Base-by-base conservation (phyloP, 2,888 invertebrate species). In the Papilio demoleus region DNA sequence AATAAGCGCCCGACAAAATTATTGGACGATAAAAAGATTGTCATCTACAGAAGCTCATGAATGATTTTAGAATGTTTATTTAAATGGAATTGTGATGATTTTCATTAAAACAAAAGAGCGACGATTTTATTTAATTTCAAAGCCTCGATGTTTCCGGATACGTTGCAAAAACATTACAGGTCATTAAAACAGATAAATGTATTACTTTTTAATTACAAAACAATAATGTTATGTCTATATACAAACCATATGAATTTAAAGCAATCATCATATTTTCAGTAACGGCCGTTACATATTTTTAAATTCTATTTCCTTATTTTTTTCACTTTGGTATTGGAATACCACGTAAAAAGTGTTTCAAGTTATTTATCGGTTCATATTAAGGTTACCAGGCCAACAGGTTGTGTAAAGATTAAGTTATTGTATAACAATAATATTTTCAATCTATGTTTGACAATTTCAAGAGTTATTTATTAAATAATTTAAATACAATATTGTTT, bases 351-450 rank as follows among this genome's bases (percentile, higher is more conserved):
- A 14, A 24, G 6, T 53, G 14, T 38, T 59, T 38, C 24, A 38
- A 14, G 14, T 60, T 40, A 24, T n/a, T 60, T 40, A 24, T 60
- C 60, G 14, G 38, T 60, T 61, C 65, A 61, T 67, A 75, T 74
- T 76, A 72, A 77, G 77, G 77, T 75, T 73, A 75, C 58, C 70
- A 70, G 73, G 75, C 71, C 72, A 74, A 72, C 72, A 67, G 70
- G 71, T 71, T 72, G 65, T 59, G 40, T 68, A 72, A 76, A 76
- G 74, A 72, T 63, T 71, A 40, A 60, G 40, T 40, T 60, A 38
- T 40, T 40, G 38, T 60, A 38, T 36, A 59, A 59, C 27, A 60
- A n/a, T 40, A 60, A 60, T 60, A 36, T 60, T 14, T 60, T 24
- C 27, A 40, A 40, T 60, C 40, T 56, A 60, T 38, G 24, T 40